Conservation (phyloP, 2,113 vertebrate genomes). For the Oxygymnocypris stewartii region DNA sequence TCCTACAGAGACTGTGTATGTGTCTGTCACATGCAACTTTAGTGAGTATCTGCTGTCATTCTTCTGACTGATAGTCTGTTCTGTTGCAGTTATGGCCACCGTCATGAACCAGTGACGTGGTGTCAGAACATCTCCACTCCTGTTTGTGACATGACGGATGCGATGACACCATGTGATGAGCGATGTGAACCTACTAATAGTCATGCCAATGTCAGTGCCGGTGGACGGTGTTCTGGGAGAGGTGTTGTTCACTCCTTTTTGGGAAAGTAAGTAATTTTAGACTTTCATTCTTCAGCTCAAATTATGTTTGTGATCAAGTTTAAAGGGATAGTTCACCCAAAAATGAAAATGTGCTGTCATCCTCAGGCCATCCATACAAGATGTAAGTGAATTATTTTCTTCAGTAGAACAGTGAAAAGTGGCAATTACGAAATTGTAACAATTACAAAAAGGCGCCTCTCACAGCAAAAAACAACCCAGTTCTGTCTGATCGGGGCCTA, state of each 20-base stretch:
- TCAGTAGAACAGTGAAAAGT: too few relatives aligned
- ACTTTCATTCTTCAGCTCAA: not conserved
- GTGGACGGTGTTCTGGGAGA: not conserved
- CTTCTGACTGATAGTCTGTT: not conserved
- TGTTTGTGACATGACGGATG: slow-evolving; percentile 71
- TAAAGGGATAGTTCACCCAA: not conserved
- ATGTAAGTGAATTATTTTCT: too few relatives aligned
- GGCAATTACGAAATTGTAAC: too few relatives aligned
- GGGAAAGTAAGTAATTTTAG: slow-evolving; percentile 64
- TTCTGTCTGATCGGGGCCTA: too few relatives aligned
- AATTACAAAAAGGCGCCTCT: too few relatives aligned
- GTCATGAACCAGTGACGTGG: slow-evolving; percentile 46
- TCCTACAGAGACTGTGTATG: not conserved
- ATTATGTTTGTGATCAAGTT: not conserved
- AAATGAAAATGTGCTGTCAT: too few relatives aligned
- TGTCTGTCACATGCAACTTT: not conserved
- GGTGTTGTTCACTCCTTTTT: slow-evolving; percentile 58
- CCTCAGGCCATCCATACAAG: too few relatives aligned
- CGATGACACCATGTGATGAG: not conserved
- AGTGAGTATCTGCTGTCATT: not conserved
- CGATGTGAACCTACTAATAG: slow-evolving; percentile 34
- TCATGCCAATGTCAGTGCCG: slow-evolving; percentile 52
- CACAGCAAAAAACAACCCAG: too few relatives aligned
- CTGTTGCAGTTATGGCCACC: slow-evolving; percentile 52
- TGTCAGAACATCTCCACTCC: slow-evolving; percentile 69